Percentiles rank a stretch among this genome's conserved stretches.
Conservation (phyloP, 2,888 invertebrate genomes). For the Drosophila mayaguana region DNA sequence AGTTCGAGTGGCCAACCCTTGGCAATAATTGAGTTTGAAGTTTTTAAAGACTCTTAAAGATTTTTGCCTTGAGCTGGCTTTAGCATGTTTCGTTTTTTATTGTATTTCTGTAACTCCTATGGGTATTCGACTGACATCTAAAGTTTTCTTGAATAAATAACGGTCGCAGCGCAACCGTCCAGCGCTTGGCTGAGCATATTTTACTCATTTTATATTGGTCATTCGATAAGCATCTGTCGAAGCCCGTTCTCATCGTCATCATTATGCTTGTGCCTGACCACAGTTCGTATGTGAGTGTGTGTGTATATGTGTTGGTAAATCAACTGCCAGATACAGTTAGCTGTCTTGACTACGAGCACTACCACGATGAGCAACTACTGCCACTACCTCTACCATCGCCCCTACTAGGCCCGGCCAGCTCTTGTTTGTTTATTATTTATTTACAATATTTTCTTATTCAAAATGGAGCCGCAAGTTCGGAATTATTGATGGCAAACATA, state of each 20-base stretch:
- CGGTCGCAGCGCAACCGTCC: neutral
- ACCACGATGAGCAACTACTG: neutral
- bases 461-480: slow-evolving; percentile 75
- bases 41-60: neutral
- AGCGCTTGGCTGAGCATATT: slow-evolving; percentile 29
- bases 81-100: neutral
- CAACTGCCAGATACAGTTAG: slow-evolving; percentile 69
- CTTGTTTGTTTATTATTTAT: slow-evolving; percentile 70
- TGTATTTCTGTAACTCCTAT: neutral
- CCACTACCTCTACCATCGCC: no score
- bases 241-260: slow-evolving; percentile 7
- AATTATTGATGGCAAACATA: slow-evolving; percentile 72
- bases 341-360: slow-evolving; percentile 22
- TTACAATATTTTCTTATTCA: slow-evolving; percentile 80
- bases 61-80: neutral
- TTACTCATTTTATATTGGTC: slow-evolving; percentile 26
- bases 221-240: slow-evolving; percentile 30
- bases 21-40: neutral
- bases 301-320: slow-evolving; percentile 25
- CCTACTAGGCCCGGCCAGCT: neutral
- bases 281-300: slow-evolving; percentile 21
- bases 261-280: slow-evolving; percentile 24
- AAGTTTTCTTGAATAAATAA: neutral
- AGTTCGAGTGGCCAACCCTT: neutral
- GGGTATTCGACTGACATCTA: neutral